Evolutionary conservation across 2,113 vertebrate species (phyloP).

Genomic region (Lophura nycthemera): DNA sequence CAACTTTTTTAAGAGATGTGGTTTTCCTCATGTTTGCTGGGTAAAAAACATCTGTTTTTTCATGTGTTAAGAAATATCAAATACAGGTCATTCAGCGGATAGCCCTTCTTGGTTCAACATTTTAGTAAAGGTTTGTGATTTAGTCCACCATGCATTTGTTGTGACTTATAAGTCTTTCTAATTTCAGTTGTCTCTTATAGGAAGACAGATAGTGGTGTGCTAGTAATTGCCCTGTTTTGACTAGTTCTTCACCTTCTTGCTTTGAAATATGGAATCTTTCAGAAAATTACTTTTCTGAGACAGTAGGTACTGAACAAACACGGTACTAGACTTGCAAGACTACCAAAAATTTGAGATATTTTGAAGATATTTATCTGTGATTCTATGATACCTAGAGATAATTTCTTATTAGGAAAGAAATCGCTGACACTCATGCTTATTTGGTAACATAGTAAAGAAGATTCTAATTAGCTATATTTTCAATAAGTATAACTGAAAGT

Average conservation of each 20-base stretch:
- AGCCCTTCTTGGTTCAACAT: neutral
- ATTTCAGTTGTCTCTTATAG: neutral
- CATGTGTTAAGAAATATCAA: neutral
- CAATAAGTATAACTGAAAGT: neutral
- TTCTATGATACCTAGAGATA: neutral
- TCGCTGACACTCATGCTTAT: neutral
- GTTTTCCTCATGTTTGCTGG: neutral
- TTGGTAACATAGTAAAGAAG: neutral
- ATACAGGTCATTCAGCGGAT: neutral
- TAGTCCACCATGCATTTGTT: neutral
- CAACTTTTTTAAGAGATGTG: neutral
- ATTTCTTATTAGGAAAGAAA: neutral
- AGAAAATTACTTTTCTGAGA: neutral
- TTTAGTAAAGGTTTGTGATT: neutral
- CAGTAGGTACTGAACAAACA: neutral
- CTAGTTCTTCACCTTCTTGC: neutral
- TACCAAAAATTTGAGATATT: neutral
- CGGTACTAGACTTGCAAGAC: neutral
- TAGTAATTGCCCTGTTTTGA: neutral
- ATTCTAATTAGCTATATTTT: neutral
- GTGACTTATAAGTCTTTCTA: neutral
- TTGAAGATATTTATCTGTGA: too few relatives aligned
- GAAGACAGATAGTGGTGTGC: accelerated
- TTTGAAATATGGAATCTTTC: neutral
- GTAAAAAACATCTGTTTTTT: neutral